These are phyloP conservation scores for Emydocephalus ijimae DNA, from an alignment of 2,113 vertebrate genomes.

Conservation along the genomic window DNA sequence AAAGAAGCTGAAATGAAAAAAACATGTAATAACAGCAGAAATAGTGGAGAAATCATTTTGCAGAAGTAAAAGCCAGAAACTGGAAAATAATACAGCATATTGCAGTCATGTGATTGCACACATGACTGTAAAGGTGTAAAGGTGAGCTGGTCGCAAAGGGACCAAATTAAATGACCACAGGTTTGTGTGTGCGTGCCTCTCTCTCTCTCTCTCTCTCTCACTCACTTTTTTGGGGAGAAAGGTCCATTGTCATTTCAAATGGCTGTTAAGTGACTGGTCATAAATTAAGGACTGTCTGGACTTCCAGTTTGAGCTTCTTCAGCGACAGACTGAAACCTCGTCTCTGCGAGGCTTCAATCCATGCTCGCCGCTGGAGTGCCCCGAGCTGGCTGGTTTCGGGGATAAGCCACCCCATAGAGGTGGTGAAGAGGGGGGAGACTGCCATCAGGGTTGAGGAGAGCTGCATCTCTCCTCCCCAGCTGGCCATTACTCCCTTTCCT, in stretches of 20 bases:
- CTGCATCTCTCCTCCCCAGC: too few relatives aligned
- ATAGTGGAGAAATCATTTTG: neutral
- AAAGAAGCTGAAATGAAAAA: neutral
- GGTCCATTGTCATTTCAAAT: neutral
- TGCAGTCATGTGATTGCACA: neutral
- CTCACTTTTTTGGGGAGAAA: neutral
- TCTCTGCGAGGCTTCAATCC: too few relatives aligned
- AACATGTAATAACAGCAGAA: neutral
- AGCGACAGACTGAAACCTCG: too few relatives aligned
- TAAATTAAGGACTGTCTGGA: neutral
- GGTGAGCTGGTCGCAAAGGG: neutral
- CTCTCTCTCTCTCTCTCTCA: rapidly evolving
- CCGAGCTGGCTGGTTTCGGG: too few relatives aligned
- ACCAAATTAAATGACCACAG: neutral
- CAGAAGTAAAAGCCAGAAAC: neutral
- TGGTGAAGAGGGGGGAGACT: too few relatives aligned
- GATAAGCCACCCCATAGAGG: too few relatives aligned
- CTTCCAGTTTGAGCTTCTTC: too few relatives aligned
- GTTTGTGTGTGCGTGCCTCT: neutral
- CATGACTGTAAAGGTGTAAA: neutral
- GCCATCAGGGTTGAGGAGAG: too few relatives aligned
- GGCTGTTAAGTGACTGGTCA: neutral
- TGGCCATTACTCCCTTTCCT: too few relatives aligned
- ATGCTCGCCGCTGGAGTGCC: too few relatives aligned
- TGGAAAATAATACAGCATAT: neutral